Percentiles rank a stretch among this genome's conserved stretches.
phyloP scores from a whole-genome alignment of 2,888 invertebrate species.

The Charanyca ferruginea region DNA sequence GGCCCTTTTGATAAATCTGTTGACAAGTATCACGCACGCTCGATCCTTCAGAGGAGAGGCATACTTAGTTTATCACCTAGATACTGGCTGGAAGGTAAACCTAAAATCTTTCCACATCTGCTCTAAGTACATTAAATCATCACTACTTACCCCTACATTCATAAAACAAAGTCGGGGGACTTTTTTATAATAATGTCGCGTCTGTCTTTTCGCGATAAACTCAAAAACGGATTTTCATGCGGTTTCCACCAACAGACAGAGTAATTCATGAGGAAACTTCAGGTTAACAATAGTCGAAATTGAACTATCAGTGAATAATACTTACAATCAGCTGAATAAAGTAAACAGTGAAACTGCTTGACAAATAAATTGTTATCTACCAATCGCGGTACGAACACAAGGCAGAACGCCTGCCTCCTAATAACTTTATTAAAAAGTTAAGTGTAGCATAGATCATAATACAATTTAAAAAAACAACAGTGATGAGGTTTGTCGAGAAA shows the following conservation, averaged over 20 bases:
- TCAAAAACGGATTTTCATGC: too few relatives aligned
- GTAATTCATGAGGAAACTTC: too few relatives aligned
- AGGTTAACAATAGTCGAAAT: neutral
- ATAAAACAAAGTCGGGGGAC: too few relatives aligned
- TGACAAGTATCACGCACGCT: too few relatives aligned
- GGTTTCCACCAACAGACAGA: too few relatives aligned
- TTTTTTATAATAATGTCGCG: too few relatives aligned
- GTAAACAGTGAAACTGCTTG: conserved; percentile 47
- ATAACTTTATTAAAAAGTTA: conserved; percentile 32
- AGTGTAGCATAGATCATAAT: conserved; percentile 8
- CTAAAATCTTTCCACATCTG: too few relatives aligned
- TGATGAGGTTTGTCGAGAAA: conserved; percentile 56
- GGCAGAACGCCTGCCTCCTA: conserved; percentile 45
- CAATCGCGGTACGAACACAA: conserved; percentile 50
- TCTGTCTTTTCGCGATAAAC: too few relatives aligned
- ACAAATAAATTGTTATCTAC: conserved; percentile 58
- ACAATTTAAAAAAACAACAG: conserved; percentile 13
- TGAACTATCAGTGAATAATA: conserved; percentile 26
- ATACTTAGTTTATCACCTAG: neutral
- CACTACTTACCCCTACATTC: too few relatives aligned
- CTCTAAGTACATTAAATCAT: too few relatives aligned
- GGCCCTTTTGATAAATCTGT: too few relatives aligned
- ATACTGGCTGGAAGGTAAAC: neutral
- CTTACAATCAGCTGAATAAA: conserved; percentile 22
- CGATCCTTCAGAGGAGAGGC: too few relatives aligned